These are phyloP conservation scores for Sarcophilus harrisii DNA, from an alignment of 2,797 vertebrate genomes.

Conservation along the genomic window DNA sequence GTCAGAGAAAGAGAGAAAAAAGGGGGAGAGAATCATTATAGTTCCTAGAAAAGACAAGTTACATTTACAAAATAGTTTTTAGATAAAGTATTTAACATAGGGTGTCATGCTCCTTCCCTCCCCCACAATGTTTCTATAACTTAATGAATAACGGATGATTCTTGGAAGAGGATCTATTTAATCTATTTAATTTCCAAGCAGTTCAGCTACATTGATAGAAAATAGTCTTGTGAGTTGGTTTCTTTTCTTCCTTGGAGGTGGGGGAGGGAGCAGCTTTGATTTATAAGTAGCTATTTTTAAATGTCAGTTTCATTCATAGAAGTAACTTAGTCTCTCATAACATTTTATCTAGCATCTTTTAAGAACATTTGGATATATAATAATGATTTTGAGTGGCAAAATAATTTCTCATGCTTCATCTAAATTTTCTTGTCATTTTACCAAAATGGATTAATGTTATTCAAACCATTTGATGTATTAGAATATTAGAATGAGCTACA, in stretches of 20 bases:
- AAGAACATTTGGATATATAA: neutral
- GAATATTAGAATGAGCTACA: slow-evolving; percentile 11
- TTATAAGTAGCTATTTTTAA: slow-evolving; percentile 9
- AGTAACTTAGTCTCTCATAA: slow-evolving; percentile 30
- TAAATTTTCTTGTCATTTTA: neutral
- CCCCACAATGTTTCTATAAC: neutral
- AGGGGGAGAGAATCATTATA: neutral
- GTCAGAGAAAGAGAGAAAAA: neutral
- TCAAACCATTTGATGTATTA: slow-evolving; percentile 10
- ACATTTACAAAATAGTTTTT: neutral
- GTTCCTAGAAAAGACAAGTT: neutral
- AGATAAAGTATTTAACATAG: neutral
- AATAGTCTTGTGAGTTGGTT: neutral
- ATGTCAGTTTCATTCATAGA: slow-evolving; percentile 16
- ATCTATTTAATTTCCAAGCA: neutral
- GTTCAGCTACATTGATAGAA: neutral
- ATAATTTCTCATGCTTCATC: neutral
- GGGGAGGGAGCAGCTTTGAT: neutral
- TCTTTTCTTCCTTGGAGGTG: neutral
- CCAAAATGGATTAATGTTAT: slow-evolving; percentile 24
- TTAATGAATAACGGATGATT: neutral
- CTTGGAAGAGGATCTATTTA: neutral
- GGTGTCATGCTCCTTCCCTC: neutral
- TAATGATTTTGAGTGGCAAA: slow-evolving; percentile 36
- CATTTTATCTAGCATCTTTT: slow-evolving; percentile 29